Evolutionary conservation across 2,113 vertebrate species (phyloP), one percentile per base, ranked within the genome.

Genomic region (Oryzias curvinotus): DNA sequence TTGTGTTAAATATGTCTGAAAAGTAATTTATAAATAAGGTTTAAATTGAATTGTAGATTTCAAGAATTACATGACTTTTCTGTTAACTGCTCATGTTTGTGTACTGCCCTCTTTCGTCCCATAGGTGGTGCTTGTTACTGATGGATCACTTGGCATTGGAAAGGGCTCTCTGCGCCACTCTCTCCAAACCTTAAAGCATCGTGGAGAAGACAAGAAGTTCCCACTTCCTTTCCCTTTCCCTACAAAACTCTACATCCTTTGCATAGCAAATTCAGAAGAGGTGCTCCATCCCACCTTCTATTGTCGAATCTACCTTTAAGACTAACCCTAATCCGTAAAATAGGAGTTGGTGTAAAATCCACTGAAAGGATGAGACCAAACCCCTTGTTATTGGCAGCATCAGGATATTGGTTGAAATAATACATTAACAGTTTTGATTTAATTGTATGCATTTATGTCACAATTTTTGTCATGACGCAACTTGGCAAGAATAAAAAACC

Each of bases 251-350:
- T 98, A 93, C 36, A 91, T 99, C 86, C 95, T 99, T 95, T 98
- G 95, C 91, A 93, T 98, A 83, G 96, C 96, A 25, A 99, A 94
- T 74, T 89, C 96, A 42, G 98, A 99, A 25, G 98, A 99, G 98
- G 98, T 99, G 93, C 21, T 4, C 5, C 25, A 17, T 13, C 16
- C 23, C 5, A 0, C 3, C 1, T 36, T 18, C 44, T 61, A 52
- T 62, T 45, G 16, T 16, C 55, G 19, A 19, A 18, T 10, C 12
- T 18, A 8, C 12, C 16, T 19, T 18, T 18, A 19, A 36, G 12
- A 10, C 36, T 36, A 28, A 28, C 26, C 26, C n/a, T 47, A 18
- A n/a, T 48, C 19, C 3, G 7, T 12, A 16, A 3, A 10, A 14
- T 10, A 42, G 41, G 19, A 30, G 1, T 2, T n/a, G 21, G 12